Percentiles rank a stretch among this genome's conserved stretches.
phyloP scores from a whole-genome alignment of 2,113 vertebrate genomes.

The Myxocyprinus asiaticus region DNA sequence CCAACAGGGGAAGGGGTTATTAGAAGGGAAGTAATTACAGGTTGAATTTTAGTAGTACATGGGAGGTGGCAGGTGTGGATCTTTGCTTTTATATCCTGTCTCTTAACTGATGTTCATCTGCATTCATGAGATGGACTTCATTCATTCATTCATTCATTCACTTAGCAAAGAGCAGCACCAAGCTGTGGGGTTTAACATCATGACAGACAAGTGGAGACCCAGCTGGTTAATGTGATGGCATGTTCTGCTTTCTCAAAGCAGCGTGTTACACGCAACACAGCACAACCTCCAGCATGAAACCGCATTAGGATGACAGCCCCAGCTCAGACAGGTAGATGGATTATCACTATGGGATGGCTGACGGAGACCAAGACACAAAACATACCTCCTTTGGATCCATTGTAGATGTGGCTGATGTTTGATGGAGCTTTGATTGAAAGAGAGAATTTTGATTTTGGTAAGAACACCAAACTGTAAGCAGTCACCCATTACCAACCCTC shows the following conservation, averaged over 20 bases:
- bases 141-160: background rate
- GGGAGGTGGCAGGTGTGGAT: slow-evolving; percentile 11
- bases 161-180: slow-evolving; percentile 7
- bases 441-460: slow-evolving; percentile 43
- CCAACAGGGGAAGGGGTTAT: background rate
- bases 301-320: slow-evolving; percentile 25
- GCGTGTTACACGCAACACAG: slow-evolving; percentile 5
- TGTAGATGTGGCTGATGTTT: slow-evolving; percentile 78
- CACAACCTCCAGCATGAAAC: slow-evolving; percentile 27
- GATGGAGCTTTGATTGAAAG: slow-evolving; percentile 72
- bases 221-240: slow-evolving; percentile 37
- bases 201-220: slow-evolving; percentile 16
- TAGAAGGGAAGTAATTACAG: background rate
- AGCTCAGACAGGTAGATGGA: slow-evolving; percentile 34
- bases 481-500: too few relatives aligned
- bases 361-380: background rate
- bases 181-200: slow-evolving; percentile 18
- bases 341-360: slow-evolving; percentile 25
- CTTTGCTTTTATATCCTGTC: background rate
- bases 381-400: slow-evolving; percentile 81
- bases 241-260: slow-evolving; percentile 27
- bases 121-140: slow-evolving; percentile 39
- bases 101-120: slow-evolving; percentile 8
- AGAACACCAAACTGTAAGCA: slow-evolving; percentile 6
- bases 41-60: background rate